Evolutionary conservation across 2,888 invertebrate genomes (phyloP).

Genomic region (Ennomos fuscantarius): DNA sequence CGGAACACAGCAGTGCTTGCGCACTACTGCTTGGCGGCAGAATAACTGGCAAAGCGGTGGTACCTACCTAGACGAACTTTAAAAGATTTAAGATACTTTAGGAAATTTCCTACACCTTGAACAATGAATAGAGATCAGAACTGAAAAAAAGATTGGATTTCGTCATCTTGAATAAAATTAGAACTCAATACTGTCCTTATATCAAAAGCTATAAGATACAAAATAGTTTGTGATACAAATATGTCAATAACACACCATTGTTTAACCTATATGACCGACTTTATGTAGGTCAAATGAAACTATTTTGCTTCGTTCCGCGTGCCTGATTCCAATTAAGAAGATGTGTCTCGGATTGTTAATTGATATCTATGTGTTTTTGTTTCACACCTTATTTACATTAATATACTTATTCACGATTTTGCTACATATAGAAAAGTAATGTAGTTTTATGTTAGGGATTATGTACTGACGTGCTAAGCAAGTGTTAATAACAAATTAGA

Average conservation of each 20-base stretch:
- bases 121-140: no score
- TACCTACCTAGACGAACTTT: no score
- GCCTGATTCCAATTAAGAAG: slow-evolving; percentile 50
- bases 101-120: no score
- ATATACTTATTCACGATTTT: neutral
- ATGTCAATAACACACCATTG: slow-evolving; percentile 20
- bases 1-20: no score
- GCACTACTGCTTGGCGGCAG: no score
- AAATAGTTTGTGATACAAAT: slow-evolving; percentile 7
- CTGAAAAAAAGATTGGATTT: neutral
- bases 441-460: no score
- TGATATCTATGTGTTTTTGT: slow-evolving; percentile 33
- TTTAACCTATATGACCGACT: slow-evolving; percentile 12
- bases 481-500: no score
- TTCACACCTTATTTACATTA: neutral
- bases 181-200: neutral
- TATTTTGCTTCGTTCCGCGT: slow-evolving; percentile 48
- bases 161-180: neutral
- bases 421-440: no score
- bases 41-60: no score
- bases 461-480: no score
- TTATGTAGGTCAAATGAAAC: slow-evolving; percentile 61
- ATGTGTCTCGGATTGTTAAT: slow-evolving; percentile 29
- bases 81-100: no score
- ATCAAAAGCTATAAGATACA: neutral